Evolutionary conservation across 1,140 invertebrate genomes (phyloP).

Genomic region (Procambarus clarkii): DNA sequence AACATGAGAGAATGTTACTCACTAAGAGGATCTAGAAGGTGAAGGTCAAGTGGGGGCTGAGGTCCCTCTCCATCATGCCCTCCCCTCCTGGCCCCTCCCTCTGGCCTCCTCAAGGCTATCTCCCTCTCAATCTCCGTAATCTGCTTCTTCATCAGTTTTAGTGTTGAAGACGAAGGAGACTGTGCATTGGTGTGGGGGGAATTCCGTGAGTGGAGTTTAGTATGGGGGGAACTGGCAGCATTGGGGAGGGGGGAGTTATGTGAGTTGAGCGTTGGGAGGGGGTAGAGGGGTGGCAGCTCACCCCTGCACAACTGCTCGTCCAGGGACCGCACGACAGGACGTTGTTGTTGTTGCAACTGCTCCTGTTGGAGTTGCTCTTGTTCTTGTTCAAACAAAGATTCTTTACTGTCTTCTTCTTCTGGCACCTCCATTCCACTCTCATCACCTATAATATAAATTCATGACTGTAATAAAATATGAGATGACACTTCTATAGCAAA

Average conservation of each 20-base stretch:
- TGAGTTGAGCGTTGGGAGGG: slow-evolving; percentile 56
- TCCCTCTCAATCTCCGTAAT: slow-evolving; percentile 85
- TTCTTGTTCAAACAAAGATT: slow-evolving; percentile 56
- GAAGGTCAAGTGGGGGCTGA: slow-evolving; percentile 77
- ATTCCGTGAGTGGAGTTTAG: slow-evolving; percentile 51
- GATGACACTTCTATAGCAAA: too few species aligned
- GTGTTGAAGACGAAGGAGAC: slow-evolving; percentile 75
- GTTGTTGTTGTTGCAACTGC: slow-evolving; percentile 26
- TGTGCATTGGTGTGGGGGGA: slow-evolving; percentile 61
- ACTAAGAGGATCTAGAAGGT: slow-evolving; percentile 81
- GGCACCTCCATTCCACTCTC: slow-evolving; percentile 94
- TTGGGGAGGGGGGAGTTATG: slow-evolving; percentile 49
- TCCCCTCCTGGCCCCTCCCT: slow-evolving; percentile 56
- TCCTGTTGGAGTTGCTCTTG: slow-evolving; percentile 42
- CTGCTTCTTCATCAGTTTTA: slow-evolving; percentile 84
- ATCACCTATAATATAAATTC: slow-evolving; percentile 82
- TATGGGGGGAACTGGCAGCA: slow-evolving; percentile 53
- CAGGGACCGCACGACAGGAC: slow-evolving; percentile 64
- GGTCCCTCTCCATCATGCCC: slow-evolving; percentile 49
- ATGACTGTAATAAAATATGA: neutral
- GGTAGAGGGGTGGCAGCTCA: slow-evolving; percentile 66
- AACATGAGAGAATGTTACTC: slow-evolving; percentile 51
- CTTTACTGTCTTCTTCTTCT: slow-evolving; percentile 73
- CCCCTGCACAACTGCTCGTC: slow-evolving; percentile 70
- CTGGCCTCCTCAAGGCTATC: slow-evolving; percentile 80